Evolutionary conservation across 2,888 invertebrate species (phyloP).

Genomic region (Siphonodentalium dalli): DNA sequence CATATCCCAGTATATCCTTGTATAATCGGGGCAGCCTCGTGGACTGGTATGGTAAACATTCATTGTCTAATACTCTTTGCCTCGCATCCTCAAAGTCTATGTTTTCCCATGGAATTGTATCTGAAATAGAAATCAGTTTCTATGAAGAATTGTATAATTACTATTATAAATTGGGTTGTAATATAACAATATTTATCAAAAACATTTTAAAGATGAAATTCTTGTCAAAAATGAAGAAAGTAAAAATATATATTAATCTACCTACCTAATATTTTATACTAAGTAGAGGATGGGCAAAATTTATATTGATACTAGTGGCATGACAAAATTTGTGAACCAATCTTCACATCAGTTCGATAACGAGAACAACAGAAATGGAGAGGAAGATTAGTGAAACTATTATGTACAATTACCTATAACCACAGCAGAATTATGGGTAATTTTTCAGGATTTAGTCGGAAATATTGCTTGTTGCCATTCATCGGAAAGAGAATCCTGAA

Average conservation of each 20-base stretch:
- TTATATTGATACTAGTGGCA: too few species aligned
- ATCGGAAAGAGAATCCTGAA: too few species aligned
- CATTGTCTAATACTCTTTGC: constrained; percentile 33
- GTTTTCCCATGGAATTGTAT: constrained; percentile 44
- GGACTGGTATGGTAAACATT: constrained; percentile 18
- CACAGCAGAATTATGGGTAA: too few species aligned
- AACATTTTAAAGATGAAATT: neutral
- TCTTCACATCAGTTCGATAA: neutral
- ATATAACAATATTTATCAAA: neutral
- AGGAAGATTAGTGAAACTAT: neutral
- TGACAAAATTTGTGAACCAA: too few species aligned
- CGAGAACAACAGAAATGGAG: neutral
- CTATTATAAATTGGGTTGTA: neutral
- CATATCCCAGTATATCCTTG: constrained; percentile 33
- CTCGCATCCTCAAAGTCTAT: too few species aligned
- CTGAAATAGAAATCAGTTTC: constrained; percentile 20
- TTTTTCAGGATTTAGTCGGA: too few species aligned
- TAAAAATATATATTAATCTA: too few species aligned
- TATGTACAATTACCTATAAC: too few species aligned
- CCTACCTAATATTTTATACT: too few species aligned
- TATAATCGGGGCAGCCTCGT: constrained; percentile 32
- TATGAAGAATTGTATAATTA: neutral
- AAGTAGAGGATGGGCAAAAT: too few species aligned
- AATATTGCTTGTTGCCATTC: too few species aligned
- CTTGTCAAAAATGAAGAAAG: too few species aligned